Evolutionary conservation across 2,888 invertebrate species (phyloP).

Genomic region (Liodrosophila aerea): DNA sequence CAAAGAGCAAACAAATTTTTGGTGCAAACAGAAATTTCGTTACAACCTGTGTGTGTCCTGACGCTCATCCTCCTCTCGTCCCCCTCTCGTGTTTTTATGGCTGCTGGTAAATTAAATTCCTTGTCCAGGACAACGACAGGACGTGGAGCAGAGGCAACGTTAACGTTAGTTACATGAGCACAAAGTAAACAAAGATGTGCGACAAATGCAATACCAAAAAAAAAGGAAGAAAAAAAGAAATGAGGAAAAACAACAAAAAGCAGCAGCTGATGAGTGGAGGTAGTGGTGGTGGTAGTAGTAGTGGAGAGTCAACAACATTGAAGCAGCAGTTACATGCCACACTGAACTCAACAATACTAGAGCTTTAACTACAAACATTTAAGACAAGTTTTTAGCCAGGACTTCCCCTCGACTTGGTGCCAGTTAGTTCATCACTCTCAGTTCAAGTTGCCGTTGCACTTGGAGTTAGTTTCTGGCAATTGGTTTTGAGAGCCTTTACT

Average conservation of each 20-base stretch:
- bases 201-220: conserved; percentile 53
- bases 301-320: conserved; percentile 22
- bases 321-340: conserved; percentile 48
- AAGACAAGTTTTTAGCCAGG: conserved; percentile 16
- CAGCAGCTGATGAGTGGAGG: neutral
- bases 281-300: neutral
- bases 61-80: neutral
- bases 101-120: conserved; percentile 69
- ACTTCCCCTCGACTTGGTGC: too few species aligned
- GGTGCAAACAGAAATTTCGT: conserved; percentile 53
- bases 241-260: conserved; percentile 18
- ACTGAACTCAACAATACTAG: conserved; percentile 64
- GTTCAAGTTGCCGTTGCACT: conserved; percentile 1
- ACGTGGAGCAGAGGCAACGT: conserved; percentile 16
- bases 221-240: too few species aligned
- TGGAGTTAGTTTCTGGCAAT: conserved; percentile 6
- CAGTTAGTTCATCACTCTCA: conserved; percentile 4
- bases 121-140: conserved; percentile 31
- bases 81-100: conserved; percentile 40
- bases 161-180: conserved; percentile 58
- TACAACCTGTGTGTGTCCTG: conserved; percentile 8
- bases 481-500: conserved; percentile 11
- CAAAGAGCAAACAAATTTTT: conserved; percentile 57
- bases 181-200: conserved; percentile 72
- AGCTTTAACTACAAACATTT: conserved; percentile 61